Percentiles rank a stretch among this genome's conserved stretches.
Conservation (phyloP, 2,113 vertebrate genomes). For the Rhinopomastus cyanomelas region DNA sequence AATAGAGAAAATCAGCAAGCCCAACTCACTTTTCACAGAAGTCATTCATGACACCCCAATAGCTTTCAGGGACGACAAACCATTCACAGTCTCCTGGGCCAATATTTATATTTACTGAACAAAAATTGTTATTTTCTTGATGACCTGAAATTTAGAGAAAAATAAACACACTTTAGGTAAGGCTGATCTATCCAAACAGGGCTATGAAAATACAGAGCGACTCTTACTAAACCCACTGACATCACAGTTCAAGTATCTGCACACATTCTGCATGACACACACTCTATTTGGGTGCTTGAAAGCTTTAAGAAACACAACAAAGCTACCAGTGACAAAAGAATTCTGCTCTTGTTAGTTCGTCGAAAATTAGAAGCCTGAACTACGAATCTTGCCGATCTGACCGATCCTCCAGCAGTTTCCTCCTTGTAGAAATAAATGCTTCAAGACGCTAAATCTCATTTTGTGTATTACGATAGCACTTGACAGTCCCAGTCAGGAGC, state of each 20-base stretch:
- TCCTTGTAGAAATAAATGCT: not conserved
- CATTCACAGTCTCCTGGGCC: conserved; percentile 98
- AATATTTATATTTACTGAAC: conserved; percentile 98
- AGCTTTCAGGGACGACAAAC: conserved; percentile 95
- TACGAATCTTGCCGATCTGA: not conserved
- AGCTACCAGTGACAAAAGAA: not conserved
- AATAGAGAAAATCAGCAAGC: not conserved
- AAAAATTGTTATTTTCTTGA: conserved; percentile 99
- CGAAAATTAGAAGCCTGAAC: not conserved
- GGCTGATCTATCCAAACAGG: not conserved
- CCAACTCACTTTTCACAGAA: conserved; percentile 95
- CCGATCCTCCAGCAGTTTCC: not conserved
- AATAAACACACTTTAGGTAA: not conserved
- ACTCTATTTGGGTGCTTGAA: not conserved
- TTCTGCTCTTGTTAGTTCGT: not conserved
- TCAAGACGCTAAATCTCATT: not conserved
- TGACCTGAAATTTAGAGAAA: conserved; percentile 83
- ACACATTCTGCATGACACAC: not conserved
- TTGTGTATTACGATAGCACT: not conserved
- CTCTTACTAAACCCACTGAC: not conserved
- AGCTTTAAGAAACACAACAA: not conserved
- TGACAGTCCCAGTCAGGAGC: not conserved
- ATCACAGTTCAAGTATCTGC: not conserved
- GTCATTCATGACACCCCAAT: conserved; percentile 96
- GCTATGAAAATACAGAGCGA: not conserved